phyloP scores from a whole-genome alignment of 2,797 vertebrate species.

The Taeniopygia guttata region DNA sequence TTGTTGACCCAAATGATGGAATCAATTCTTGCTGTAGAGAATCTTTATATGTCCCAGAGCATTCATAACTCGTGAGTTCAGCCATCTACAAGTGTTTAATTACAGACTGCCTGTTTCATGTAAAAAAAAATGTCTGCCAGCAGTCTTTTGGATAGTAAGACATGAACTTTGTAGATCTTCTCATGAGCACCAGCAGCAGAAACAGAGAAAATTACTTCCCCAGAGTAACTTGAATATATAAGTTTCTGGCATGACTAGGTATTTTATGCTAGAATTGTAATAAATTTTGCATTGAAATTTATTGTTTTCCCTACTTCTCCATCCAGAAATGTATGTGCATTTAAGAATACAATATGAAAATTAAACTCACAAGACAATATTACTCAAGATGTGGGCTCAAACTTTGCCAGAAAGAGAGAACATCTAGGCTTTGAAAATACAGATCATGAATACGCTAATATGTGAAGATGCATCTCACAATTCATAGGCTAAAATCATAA shows the following conservation, averaged over 20 bases:
- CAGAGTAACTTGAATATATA: slow-evolving; percentile 3
- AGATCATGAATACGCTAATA: neutral
- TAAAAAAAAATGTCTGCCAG: slow-evolving; percentile 58
- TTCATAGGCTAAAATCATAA: neutral
- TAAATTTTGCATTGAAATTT: neutral
- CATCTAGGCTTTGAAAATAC: neutral
- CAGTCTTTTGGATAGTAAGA: slow-evolving; percentile 47
- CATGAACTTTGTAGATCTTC: slow-evolving; percentile 28
- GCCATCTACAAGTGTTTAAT: slow-evolving; percentile 59
- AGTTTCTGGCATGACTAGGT: neutral
- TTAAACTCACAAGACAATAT: neutral
- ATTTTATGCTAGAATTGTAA: neutral
- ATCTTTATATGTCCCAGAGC: slow-evolving; percentile 41
- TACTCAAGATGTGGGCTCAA: neutral
- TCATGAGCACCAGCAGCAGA: neutral
- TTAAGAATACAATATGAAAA: neutral
- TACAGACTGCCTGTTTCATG: slow-evolving; percentile 62
- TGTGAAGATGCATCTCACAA: neutral
- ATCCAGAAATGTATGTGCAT: neutral
- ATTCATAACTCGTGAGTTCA: slow-evolving; percentile 47
- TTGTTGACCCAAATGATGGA: slow-evolving; percentile 41
- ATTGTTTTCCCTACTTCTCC: neutral
- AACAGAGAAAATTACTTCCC: slow-evolving; percentile 18
- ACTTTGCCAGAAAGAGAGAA: neutral
- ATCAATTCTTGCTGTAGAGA: slow-evolving; percentile 19